Conservation (phyloP, 2,888 invertebrate species). For the Halictus ligatus region DNA sequence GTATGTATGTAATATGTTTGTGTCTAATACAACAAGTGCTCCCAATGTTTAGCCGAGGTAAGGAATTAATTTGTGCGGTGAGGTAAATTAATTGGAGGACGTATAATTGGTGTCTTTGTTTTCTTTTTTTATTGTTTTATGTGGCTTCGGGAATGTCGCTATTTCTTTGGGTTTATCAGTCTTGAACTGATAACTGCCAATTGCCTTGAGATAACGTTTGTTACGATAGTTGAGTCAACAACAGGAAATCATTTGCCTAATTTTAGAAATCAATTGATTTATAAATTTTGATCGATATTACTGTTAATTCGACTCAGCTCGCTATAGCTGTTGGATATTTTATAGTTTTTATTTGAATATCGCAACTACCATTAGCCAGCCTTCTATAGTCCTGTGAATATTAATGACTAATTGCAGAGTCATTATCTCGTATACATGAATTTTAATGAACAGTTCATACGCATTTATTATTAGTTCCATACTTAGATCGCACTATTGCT, state of each 20-base stretch:
- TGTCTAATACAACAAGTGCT: neutral
- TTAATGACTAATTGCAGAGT: neutral
- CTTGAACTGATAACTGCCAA: neutral
- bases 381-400: neutral
- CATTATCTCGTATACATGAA: constrained; percentile 1
- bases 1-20: constrained; percentile 6
- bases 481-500: neutral
- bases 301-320: neutral
- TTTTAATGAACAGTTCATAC: neutral
- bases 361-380: neutral
- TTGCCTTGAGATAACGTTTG: neutral
- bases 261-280: neutral
- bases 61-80: neutral
- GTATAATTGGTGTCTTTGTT: neutral
- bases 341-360: neutral
- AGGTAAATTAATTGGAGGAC: neutral
- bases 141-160: neutral
- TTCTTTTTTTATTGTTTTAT: neutral
- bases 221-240: neutral
- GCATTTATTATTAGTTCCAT: neutral
- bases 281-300: neutral
- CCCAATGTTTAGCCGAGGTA: neutral
- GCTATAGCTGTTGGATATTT: neutral
- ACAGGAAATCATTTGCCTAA: neutral
- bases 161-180: neutral